Evolutionary conservation across 2,797 vertebrate species (phyloP).

Genomic region (Coregonus ussuriensis): DNA sequence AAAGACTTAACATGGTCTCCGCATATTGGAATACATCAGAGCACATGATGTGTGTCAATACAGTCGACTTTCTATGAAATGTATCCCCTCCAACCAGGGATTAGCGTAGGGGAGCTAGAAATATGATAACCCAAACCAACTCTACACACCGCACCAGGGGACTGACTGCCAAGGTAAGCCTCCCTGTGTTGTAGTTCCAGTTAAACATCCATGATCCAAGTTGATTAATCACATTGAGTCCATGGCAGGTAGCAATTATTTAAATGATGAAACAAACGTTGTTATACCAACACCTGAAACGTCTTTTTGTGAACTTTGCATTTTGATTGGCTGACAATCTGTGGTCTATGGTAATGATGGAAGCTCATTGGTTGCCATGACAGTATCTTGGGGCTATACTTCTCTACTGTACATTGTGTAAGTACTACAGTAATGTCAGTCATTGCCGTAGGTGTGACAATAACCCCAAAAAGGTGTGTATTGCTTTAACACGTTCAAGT

Average conservation of each 20-base stretch:
- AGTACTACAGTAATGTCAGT: neutral
- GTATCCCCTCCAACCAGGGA: slow-evolving; percentile 65
- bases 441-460: slow-evolving; percentile 67
- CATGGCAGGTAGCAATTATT: neutral
- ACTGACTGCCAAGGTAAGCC: slow-evolving; percentile 66
- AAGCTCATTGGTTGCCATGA: slow-evolving; percentile 53
- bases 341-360: slow-evolving; percentile 58
- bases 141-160: slow-evolving; percentile 33
- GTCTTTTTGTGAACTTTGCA: neutral
- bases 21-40: slow-evolving; percentile 42
- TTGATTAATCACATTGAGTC: neutral
- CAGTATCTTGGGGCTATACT: slow-evolving; percentile 1
- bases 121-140: slow-evolving; percentile 56
- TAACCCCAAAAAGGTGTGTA: slow-evolving; percentile 89
- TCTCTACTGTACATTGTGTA: neutral
- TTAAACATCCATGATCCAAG: slow-evolving; percentile 4
- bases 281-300: slow-evolving; percentile 44
- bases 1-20: slow-evolving; percentile 1
- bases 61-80: slow-evolving; percentile 72
- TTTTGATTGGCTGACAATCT: slow-evolving; percentile 20
- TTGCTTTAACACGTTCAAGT: slow-evolving; percentile 88
- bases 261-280: neutral
- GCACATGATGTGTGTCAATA: slow-evolving; percentile 74
- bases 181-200: slow-evolving; percentile 33
- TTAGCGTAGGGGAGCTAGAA: slow-evolving; percentile 50